A percentile compares a stretch with the other conserved stretches of the same genome.
Evolutionary conservation across 23 tunicate species (phyloP).

Genomic region (Halocynthia roretzi): DNA sequence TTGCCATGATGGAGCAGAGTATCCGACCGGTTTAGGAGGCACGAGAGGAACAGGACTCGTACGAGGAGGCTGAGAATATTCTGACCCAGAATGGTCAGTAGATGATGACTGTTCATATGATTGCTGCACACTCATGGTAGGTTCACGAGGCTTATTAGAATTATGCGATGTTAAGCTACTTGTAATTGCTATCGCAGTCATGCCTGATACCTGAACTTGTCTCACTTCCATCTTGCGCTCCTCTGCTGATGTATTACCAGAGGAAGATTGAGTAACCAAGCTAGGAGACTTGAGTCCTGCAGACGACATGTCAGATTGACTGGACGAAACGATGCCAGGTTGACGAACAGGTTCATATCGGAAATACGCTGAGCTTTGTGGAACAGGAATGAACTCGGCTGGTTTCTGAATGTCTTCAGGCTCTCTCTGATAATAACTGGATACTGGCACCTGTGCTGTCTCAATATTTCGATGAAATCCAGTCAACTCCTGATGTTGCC

Average conservation of each 20-base stretch:
- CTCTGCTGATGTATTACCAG: neutral
- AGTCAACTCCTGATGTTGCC: too few species aligned
- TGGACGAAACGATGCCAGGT: too few species aligned
- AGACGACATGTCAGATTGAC: neutral
- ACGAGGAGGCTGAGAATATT: constrained; percentile 3
- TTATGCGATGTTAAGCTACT: constrained; percentile 22
- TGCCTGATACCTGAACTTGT: constrained; percentile 78
- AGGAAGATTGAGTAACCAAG: neutral
- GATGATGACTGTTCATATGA: constrained; percentile 1
- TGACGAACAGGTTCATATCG: too few species aligned
- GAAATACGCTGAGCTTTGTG: too few species aligned
- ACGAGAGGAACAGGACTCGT: constrained; percentile 22
- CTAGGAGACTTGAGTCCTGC: constrained; percentile 8
- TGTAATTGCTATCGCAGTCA: constrained; percentile 88
- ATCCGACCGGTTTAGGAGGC: constrained; percentile 69
- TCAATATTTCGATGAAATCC: too few species aligned
- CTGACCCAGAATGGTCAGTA: neutral
- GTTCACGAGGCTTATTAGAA: too few species aligned
- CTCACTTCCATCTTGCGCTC: constrained; percentile 58
- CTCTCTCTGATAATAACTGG: too few species aligned
- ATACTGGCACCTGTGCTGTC: too few species aligned
- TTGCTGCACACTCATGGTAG: too few species aligned
- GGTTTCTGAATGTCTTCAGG: too few species aligned
- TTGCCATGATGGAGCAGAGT: constrained; percentile 93
- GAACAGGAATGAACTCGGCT: too few species aligned